These are phyloP conservation scores for Accipiter virgatus DNA, from an alignment of 2,113 vertebrate genomes.

Conservation along the genomic window DNA sequence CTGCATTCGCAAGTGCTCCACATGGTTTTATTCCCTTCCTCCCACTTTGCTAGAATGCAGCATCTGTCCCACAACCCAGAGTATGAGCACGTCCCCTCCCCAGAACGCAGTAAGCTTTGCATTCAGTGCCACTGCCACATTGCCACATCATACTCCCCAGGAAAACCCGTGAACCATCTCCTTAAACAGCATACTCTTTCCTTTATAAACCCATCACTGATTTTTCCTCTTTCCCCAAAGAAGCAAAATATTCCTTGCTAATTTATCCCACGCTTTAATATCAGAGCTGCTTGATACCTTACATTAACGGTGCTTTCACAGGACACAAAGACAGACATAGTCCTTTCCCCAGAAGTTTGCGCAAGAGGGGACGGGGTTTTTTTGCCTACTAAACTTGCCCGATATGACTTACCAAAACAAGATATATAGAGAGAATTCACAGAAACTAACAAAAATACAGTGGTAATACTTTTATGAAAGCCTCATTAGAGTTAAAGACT, in stretches of 20 bases:
- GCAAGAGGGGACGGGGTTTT: background rate
- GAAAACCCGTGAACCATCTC: background rate
- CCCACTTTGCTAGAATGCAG: background rate
- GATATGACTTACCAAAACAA: background rate
- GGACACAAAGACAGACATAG: background rate
- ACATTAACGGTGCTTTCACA: background rate
- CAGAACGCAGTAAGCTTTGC: background rate
- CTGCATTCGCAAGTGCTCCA: background rate
- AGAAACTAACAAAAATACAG: background rate
- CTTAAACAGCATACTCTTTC: background rate
- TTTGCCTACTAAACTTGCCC: background rate
- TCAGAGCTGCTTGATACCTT: background rate
- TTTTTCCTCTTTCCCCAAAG: background rate
- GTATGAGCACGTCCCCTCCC: fast-evolving
- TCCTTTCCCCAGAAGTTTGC: background rate
- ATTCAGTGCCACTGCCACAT: background rate
- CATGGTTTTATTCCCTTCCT: background rate
- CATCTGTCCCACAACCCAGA: background rate
- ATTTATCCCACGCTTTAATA: background rate
- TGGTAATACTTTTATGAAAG: background rate
- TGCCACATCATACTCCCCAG: background rate
- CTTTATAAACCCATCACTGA: background rate
- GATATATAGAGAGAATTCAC: background rate
- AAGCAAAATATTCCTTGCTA: background rate
- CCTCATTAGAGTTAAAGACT: background rate